Base-by-base conservation (phyloP, 2,888 invertebrate genomes). In the Azorinus chamasolen region DNA sequence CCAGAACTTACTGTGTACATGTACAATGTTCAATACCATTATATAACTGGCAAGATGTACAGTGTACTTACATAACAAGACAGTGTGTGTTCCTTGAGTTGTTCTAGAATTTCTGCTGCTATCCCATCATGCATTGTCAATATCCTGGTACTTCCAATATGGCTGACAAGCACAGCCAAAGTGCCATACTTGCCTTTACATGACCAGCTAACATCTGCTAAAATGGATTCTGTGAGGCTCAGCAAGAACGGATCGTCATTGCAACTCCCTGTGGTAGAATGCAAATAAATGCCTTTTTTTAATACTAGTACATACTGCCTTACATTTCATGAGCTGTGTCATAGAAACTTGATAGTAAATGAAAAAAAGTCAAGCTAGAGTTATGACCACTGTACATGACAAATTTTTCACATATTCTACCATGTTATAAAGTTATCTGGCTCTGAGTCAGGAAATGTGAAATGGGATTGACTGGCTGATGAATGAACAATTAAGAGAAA, bases 51-150 rank as follows among this genome's bases (percentile, higher is more conserved):
- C n/a, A n/a, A n/a, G n/a, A n/a, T n/a, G n/a, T n/a, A n/a, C n/a
- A n/a, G 32, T 41, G 24, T 57, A 90, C 92, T 89, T 90, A 94
- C 94, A 89, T 94, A 93, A 58, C 93, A 91, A 16, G 93, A 91
- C 59, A 93, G 84, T 2, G 92, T 89, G 55, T 92, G 90, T 79
- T 93, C 93, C 46, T 89, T 85, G 69, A 94, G 84, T 65, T 92
- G 91, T 20, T 77, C 51, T 22, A 94, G 79, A 2, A 94, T 83
- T 20, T 91, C 87, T 24, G 77, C 77, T 1, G 94, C 92, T 32
- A 94, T 87, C 73, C 90, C 79, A 16, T 93, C 92, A 73, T 92
- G 87, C 63, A 88, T 82, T 24, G 88, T 57, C 22, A 94, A 85
- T 41, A 94, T 80, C 59, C 87, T 81, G 41, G 86, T 71, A 65